These are phyloP conservation scores for Microplitis demolitor DNA, from an alignment of 1,140 invertebrate species.

Conservation along the genomic window DNA sequence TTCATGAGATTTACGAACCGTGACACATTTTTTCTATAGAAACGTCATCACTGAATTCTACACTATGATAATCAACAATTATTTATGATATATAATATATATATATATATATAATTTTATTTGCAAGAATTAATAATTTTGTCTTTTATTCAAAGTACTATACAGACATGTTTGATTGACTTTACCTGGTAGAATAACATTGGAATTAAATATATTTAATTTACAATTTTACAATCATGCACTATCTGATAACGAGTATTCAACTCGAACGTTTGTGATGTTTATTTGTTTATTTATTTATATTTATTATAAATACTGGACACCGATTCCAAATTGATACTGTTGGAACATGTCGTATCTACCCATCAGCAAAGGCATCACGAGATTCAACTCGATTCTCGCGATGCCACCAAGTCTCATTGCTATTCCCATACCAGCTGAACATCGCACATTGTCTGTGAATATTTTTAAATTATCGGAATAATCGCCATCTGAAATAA, in stretches of 20 bases:
- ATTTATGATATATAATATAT: too few relatives aligned
- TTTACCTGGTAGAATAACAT: not conserved
- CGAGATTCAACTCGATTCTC: constrained; percentile 79
- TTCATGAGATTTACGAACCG: not conserved
- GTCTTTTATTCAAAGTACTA: too few relatives aligned
- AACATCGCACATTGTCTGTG: constrained; percentile 63
- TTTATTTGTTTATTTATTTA: too few relatives aligned
- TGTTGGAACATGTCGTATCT: constrained; percentile 50
- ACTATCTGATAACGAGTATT: constrained; percentile 4
- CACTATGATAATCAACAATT: too few relatives aligned
- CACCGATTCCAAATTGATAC: constrained; percentile 57
- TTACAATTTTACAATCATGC: not conserved
- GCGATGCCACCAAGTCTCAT: constrained; percentile 78
- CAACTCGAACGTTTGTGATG: too few relatives aligned
- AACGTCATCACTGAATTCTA: too few relatives aligned
- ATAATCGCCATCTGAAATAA: constrained; percentile 49
- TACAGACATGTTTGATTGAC: too few relatives aligned
- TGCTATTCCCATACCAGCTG: constrained; percentile 77
- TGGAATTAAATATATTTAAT: not conserved
- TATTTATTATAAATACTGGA: constrained; percentile 55
- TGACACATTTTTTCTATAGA: not conserved
- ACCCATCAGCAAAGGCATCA: constrained; percentile 44
- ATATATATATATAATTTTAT: too few relatives aligned
- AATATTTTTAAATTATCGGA: constrained; percentile 56
- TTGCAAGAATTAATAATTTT: too few relatives aligned